Evolutionary conservation across 2,113 vertebrate species (phyloP).

Genomic region (Scatophagus argus): DNA sequence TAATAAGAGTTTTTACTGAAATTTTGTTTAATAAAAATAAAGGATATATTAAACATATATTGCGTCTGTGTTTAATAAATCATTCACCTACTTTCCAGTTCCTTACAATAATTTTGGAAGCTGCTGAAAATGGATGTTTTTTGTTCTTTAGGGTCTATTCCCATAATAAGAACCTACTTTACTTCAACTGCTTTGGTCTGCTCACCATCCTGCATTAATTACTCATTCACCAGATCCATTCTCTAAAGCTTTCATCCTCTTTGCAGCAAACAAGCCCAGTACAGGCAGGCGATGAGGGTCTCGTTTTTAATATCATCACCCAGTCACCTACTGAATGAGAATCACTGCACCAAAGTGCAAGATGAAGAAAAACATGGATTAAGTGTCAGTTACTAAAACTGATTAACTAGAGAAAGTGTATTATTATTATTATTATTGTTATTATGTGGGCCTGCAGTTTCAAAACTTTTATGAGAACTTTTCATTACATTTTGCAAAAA

Average conservation of each 20-base stretch:
- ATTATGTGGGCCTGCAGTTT: neutral
- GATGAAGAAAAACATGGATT: neutral
- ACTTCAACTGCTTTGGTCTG: neutral
- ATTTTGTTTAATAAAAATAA: slow-evolving; percentile 83
- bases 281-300: neutral
- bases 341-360: neutral
- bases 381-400: neutral
- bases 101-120: neutral
- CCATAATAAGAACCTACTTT: neutral
- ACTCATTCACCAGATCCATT: neutral
- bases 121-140: too few species aligned
- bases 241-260: neutral
- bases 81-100: neutral
- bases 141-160: too few species aligned
- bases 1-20: slow-evolving; percentile 81
- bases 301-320: neutral
- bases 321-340: neutral
- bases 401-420: neutral
- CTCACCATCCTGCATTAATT: neutral
- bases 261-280: neutral
- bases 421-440: too few species aligned
- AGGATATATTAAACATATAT: slow-evolving; percentile 73
- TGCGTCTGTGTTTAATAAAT: slow-evolving; percentile 26
- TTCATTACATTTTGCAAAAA: neutral
- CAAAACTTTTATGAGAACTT: neutral